phyloP scores from a whole-genome alignment of 2,797 vertebrate species.

The Trematomus bernacchii region DNA sequence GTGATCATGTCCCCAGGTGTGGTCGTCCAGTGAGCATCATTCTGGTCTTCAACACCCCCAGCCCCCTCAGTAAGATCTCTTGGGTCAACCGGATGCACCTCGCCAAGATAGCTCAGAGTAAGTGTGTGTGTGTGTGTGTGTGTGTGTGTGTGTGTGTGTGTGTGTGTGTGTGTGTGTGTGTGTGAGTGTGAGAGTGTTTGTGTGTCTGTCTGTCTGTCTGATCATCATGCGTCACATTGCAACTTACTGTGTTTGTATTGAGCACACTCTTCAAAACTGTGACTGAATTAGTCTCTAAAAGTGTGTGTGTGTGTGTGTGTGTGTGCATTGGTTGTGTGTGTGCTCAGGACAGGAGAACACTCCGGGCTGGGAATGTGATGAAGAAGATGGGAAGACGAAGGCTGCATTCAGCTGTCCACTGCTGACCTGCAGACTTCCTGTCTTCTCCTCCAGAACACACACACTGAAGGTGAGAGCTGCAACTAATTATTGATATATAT shows the following conservation, averaged over 20 bases:
- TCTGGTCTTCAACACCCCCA: conserved; percentile 94
- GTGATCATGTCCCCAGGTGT: conserved; percentile 78
- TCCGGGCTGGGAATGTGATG: conserved; percentile 90
- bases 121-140: conserved; percentile 62
- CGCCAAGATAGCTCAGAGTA: conserved; percentile 91
- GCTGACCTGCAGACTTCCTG: conserved; percentile 86
- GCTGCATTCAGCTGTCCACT: conserved; percentile 89
- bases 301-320: not conserved
- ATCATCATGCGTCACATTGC: no score
- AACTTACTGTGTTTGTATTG: no score
- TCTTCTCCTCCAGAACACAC: conserved; percentile 85
- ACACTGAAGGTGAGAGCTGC: conserved; percentile 85
- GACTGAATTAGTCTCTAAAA: no score
- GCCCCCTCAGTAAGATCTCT: conserved; percentile 92
- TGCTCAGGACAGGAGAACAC: conserved; percentile 91
- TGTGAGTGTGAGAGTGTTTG: no score
- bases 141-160: not conserved
- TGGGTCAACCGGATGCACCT: conserved; percentile 94
- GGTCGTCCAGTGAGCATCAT: conserved; percentile 93
- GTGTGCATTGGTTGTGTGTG: conserved; percentile 7
- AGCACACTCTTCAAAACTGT: no score
- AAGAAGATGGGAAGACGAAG: conserved; percentile 89
- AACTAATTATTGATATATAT: not conserved
- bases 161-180: conserved; percentile 7
- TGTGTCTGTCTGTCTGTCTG: not conserved